Evolutionary conservation across 1,140 invertebrate species (phyloP).

Genomic region (Mercenaria mercenaria): DNA sequence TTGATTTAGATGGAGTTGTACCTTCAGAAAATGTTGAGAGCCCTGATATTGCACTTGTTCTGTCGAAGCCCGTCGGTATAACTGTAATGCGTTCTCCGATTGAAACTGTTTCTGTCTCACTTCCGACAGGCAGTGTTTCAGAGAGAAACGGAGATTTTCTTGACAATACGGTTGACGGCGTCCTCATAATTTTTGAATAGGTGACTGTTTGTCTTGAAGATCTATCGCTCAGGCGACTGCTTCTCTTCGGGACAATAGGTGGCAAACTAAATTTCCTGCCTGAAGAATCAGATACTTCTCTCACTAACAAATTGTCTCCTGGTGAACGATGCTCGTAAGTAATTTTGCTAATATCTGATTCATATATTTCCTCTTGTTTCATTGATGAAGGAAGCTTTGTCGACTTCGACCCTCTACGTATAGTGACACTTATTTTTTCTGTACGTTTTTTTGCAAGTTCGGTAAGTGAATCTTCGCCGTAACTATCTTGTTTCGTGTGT

Average conservation of each 20-base stretch:
- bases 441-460: neutral
- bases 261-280: neutral
- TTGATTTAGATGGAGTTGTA: slow-evolving; percentile 2
- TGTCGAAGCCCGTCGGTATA: slow-evolving; percentile 20
- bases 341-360: neutral
- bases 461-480: neutral
- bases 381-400: neutral
- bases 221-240: neutral
- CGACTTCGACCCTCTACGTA: slow-evolving; percentile 16
- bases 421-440: slow-evolving; percentile 20
- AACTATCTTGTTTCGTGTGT: too few relatives aligned
- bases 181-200: neutral
- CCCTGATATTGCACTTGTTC: slow-evolving; percentile 7
- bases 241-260: neutral
- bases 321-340: neutral
- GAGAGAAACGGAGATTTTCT: neutral
- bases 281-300: neutral
- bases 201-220: neutral
- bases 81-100: neutral
- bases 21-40: slow-evolving; percentile 30
- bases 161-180: neutral
- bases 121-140: neutral
- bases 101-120: neutral
- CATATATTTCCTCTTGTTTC: slow-evolving; percentile 24
- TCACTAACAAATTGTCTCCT: neutral